A percentile compares a stretch with the other conserved stretches of the same genome.
phyloP scores from a whole-genome alignment of 1,140 invertebrate species.

The Meloidogyne exigua region DNA sequence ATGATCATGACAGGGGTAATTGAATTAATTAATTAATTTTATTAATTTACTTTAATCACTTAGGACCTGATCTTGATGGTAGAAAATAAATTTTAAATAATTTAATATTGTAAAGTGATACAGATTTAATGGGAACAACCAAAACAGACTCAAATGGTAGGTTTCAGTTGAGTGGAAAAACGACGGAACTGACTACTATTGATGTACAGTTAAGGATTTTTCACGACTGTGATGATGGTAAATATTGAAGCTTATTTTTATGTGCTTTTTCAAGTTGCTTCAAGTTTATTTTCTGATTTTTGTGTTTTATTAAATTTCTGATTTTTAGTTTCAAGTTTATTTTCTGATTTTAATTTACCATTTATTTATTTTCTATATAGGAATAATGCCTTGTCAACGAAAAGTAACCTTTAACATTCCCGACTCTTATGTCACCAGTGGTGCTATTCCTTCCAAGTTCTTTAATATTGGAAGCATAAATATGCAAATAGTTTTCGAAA shows the following conservation, averaged over 20 bases:
- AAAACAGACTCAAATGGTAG: conserved; percentile 29
- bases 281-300: not conserved
- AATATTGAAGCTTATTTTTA: conserved; percentile 4
- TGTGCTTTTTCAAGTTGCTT: not conserved
- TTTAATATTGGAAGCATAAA: conserved; percentile 44
- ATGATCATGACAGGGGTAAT: conserved; percentile 38
- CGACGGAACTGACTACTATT: conserved; percentile 24
- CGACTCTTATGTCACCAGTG: conserved; percentile 32
- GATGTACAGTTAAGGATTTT: conserved; percentile 32
- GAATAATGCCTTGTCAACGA: conserved; percentile 43
- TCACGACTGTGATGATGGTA: not conserved
- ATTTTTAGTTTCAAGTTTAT: not conserved
- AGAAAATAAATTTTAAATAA: not conserved
- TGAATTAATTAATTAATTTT: not conserved
- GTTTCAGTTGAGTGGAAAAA: conserved; percentile 30
- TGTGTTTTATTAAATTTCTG: not conserved
- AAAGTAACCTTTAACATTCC: conserved; percentile 43
- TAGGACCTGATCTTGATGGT: conserved; percentile 35
- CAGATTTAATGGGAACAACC: conserved; percentile 33
- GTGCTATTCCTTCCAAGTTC: conserved; percentile 24
- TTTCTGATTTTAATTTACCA: not conserved
- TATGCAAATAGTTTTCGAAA: conserved; percentile 44
- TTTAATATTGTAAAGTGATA: not conserved
- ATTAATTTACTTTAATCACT: not conserved
- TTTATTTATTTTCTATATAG: conserved; percentile 26